Evolutionary conservation across 2,888 invertebrate species (phyloP).

Genomic region (Stenichneumon culpator): DNA sequence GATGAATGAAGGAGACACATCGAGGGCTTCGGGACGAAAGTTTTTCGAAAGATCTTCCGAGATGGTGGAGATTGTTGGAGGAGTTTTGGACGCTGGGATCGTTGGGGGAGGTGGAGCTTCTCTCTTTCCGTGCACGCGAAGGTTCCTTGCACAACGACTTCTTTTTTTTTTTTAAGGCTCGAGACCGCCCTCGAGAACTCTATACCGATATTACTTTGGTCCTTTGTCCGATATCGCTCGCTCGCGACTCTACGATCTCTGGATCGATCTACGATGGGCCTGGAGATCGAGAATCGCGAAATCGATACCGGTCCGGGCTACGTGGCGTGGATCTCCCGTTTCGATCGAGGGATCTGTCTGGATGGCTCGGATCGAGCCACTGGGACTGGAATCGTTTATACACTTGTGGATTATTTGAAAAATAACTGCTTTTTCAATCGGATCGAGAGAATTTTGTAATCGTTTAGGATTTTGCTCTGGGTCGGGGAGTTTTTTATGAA

Average conservation of each 20-base stretch:
- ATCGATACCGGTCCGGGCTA: conserved; percentile 59
- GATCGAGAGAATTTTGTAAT: neutral
- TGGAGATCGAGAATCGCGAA: conserved; percentile 53
- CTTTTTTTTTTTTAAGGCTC: conserved; percentile 1
- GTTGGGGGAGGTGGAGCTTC: neutral
- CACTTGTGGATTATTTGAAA: neutral
- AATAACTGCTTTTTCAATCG: neutral
- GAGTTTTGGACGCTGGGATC: conserved; percentile 55
- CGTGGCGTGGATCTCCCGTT: conserved; percentile 20
- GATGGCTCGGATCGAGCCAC: neutral
- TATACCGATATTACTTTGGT: conserved; percentile 29
- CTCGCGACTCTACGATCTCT: conserved; percentile 52
- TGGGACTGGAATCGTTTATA: neutral
- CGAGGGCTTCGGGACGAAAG: conserved; percentile 41
- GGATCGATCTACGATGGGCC: conserved; percentile 51
- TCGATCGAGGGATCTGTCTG: neutral
- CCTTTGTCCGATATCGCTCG: conserved; percentile 57
- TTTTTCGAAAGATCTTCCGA: conserved; percentile 44
- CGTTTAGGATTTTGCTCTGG: neutral
- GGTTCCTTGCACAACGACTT: neutral
- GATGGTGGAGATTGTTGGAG: conserved; percentile 34
- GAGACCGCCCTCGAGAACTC: conserved; percentile 51
- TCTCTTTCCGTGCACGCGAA: conserved; percentile 6
- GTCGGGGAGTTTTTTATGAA: neutral
- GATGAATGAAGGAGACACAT: conserved; percentile 79